Evolutionary conservation across 2,113 vertebrate genomes (phyloP).

Genomic region (Aldabrachelys gigantea): DNA sequence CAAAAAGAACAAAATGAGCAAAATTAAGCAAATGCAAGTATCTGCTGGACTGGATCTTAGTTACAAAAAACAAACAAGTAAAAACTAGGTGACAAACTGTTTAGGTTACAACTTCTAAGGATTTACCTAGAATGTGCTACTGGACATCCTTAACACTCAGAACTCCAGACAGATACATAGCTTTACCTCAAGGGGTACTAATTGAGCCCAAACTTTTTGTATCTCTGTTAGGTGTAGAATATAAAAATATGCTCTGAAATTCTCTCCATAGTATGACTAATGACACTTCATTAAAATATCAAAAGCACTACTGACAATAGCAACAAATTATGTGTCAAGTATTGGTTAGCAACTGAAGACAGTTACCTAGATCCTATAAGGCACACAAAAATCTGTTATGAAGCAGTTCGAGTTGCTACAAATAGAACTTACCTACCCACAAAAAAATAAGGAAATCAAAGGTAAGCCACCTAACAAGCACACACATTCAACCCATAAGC

Average conservation of each 20-base stretch:
- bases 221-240: not conserved
- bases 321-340: rapidly evolving
- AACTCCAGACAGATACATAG: not conserved
- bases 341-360: not conserved
- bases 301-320: not conserved
- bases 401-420: not conserved
- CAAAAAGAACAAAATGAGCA: not conserved
- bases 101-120: not conserved
- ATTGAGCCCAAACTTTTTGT: not conserved
- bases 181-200: not conserved
- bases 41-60: not conserved
- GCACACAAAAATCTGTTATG: not conserved
- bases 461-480: rapidly evolving
- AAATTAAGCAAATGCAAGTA: not conserved
- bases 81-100: not conserved
- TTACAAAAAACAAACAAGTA: not conserved
- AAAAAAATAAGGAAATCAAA: not conserved
- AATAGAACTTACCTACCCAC: not conserved
- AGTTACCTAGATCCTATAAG: not conserved
- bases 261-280: not conserved
- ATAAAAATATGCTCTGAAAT: not conserved
- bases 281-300: not conserved
- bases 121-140: not conserved
- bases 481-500: rapidly evolving
- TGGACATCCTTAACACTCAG: not conserved